Base-by-base conservation (phyloP, 2,797 vertebrate species). In the Catamblyrhynchus diadema region DNA sequence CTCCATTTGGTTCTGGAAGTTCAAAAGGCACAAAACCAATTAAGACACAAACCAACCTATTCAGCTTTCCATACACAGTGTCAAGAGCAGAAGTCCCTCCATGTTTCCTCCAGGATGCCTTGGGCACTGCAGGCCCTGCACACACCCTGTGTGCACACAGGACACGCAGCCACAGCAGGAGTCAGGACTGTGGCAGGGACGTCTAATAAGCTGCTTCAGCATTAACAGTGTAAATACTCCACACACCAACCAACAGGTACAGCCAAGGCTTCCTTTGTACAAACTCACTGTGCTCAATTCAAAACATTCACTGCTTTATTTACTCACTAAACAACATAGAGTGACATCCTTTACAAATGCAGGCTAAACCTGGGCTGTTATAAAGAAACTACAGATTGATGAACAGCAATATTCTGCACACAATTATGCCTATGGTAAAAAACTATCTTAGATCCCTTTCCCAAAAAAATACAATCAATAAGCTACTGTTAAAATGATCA, bases 261-360 rank as follows among this genome's bases (percentile, higher is more conserved):
- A 64, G 33, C 35, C 45, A 66, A 79, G 35, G 50, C 22, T 81
- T 73, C 60, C 47, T 62, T 32, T 81, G 54, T 50, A 50, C 50
- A 81, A 83, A 65, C 22, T n/a, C 37, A 21, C 24, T 14, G 30
- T 1, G 5, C 73, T 59, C 56, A 39, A 50, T 33, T 67, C 59
- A 71, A 74, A 86, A 74, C 35, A 57, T 41, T 70, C 50, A 41
- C 21, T 73, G 50, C 28, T 91, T 77, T 81, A 85, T 71, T 94
- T 69, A 79, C 72, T 61, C 70, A 81, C 72, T 72, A 67, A 61
- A 54, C 23, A 81, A 59, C 35, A 81, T 3, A 22, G 56, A 88
- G 47, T 1, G 0, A 44, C 24, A 35, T 33, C 41, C 35, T 77
- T 71, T 69, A 56, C 25, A 71, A 84, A 33, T 81, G 65, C 57